Base-by-base conservation (phyloP, 2,797 vertebrate genomes). In the Chaetodon trifasciatus region DNA sequence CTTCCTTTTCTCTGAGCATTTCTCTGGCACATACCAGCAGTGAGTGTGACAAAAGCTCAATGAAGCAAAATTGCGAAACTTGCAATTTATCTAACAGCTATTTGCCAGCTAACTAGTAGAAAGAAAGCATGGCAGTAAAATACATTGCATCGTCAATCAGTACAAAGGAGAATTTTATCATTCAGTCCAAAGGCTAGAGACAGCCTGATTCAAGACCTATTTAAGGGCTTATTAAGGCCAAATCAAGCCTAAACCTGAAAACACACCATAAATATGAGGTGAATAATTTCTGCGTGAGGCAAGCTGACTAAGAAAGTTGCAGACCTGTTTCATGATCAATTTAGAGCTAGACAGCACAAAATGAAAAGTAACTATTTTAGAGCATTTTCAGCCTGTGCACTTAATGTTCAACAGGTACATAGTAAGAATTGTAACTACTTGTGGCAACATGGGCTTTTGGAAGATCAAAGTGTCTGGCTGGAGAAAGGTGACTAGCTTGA, bases 401-500 rank as follows among this genome's bases (percentile, higher is more conserved):
- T 24, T 61, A 47, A 23, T 73, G 47, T 49, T 76, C 49, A 64
- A 35, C 50, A 70, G 64, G 24, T 64, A 9, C 76, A 65, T 28
- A 44, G 46, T 23, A 39, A 37, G 37, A 70, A 73, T 16, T 81
- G 70, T 57, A 37, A 74, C 58, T 46, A 74, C 70, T 63, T 76
- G 64, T 76, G 50, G 73, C 75, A 47, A 39, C 61, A 56, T 17
- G 35, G 60, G 53, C 74, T 79, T 83, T 56, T 37, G 61, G 67
- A 66, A 88, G 79, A 88, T 89, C 79, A 91, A 87, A 88, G 87
- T 65, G 67, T 63, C 74, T 56, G 57, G 40, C 44, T 75, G 35
- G 49, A 78, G 70, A 55, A 47, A 75, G 69, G 70, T 64, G 74
- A 62, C 32, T 65, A 56, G 86, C 79, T 83, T 39, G 69, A 74